Base-by-base conservation (phyloP, 2,888 invertebrate genomes). In the Diarsia dahlii region DNA sequence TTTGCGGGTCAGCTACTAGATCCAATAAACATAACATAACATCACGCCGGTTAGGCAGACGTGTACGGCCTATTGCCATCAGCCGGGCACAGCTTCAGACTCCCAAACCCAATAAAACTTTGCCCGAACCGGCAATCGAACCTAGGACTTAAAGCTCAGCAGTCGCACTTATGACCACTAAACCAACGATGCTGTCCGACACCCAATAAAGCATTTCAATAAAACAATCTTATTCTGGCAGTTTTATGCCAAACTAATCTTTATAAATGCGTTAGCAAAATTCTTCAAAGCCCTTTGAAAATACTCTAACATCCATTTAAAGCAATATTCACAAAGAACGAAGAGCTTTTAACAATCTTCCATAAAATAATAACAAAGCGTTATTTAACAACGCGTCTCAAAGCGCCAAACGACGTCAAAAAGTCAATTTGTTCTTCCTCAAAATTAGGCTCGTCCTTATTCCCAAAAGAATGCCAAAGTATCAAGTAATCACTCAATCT, bases 401-500 rank as follows among this genome's bases (percentile, higher is more conserved):
- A 23, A 46, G 64, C 52, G 34, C 58, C n/a, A 65, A 78, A 48
- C 76, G 52, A 76, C 58, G 56, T 81, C 52, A 46, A 56, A 63
- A 82, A 79, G 82, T 58, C 56, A 77, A 77, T 79, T 77, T 79
- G n/a, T 67, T 60, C 34, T 67, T 76, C 23, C n/a, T 23, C 46
- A 63, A 67, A 64, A 78, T 82, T 82, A 78, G 60, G 39, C 45
- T 12, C 58, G 46, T 50, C 60, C 63, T 81, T 82, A 76, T 79
- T 75, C 71, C 65, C 60, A 52, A 70, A 76, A 76, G 68, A 84
- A 71, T 71, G 34, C 68, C 39, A 71, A 64, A 72, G 64, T 62
- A 81, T 80, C 64, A 73, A 80, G 84, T 71, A 52, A 79, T 82
- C 81, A 68, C 64, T 74, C 71, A 80, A 54, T 75, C 67, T 68